Base-by-base conservation (phyloP, 2,113 vertebrate genomes). In the Noturus placidus region DNA sequence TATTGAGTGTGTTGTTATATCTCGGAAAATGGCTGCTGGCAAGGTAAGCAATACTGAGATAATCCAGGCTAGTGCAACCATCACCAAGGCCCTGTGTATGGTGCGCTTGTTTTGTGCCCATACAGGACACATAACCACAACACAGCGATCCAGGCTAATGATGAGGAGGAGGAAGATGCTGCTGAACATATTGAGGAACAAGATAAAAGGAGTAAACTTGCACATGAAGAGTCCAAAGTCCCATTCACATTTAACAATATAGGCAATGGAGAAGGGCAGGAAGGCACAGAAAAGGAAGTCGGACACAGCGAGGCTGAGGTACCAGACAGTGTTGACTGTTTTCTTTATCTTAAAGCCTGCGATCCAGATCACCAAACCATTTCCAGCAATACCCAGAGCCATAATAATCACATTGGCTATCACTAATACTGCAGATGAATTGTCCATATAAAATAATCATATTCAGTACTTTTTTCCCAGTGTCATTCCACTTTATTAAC, bases 111-210 rank as follows among this genome's bases (percentile, higher is more conserved):
- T 99, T 92, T 98, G 97, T 0, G 97, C 95, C 97, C 97, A 99
- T 67, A 98, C 97, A 0, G 97, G 97, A 77, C 96, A 96, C 19
- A 0, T 87, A 56, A 99, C 98, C 0, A 96, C 96, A 72, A 99
- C 13, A 2, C 96, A 98, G 85, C 97, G 97, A 89, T 99, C 97
- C 0, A 97, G 80, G 76, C 98, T 99, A 94, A 99, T 98, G 89
- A 95, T 86, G 3, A 96, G 96, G 83, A 99, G 94, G 84, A 99
- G 93, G 79, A 98, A 96, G 88, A 99, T 96, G 1, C 98, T 99
- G 91, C 97, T 97, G 94, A 97, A 98, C 97, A 98, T 97, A 93
- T 99, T 99, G 88, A 97, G 93, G 87, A 95, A 95, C 93, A 98
- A 94, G 2, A 97, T 88, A 30, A 93, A 96, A 52, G 94, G 94